Base-by-base conservation (phyloP, 2,113 vertebrate genomes). In the Elaphurus davidianus region DNA sequence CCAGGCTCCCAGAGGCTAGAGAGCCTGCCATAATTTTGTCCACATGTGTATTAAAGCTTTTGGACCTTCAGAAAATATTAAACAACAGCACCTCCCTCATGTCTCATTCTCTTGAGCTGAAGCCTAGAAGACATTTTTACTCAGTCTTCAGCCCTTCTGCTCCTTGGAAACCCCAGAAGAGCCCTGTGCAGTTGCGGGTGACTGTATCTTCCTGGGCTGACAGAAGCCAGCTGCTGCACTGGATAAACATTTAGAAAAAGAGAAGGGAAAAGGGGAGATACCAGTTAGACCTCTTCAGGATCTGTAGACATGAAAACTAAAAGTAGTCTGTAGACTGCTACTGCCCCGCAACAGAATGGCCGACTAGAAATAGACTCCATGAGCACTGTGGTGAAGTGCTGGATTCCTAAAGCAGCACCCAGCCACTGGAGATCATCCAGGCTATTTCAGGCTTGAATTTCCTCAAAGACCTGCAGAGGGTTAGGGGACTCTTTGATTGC, bases 21-120 rank as follows among this genome's bases (percentile, higher is more conserved):
- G 96, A 97, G 91, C 92, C 55, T 87, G 52, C 85, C 91, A 76
- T 89, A 54, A 81, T 87, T 97, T 87, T 94, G 92, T 90, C 85
- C 78, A 84, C 27, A 5, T 94, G 78, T 81, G 90, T 96, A 89
- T 96, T 92, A 95, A 88, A 91, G 81, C 87, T 59, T 82, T 86
- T 94, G 85, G 92, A 91, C 86, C 86, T 94, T 79, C 89, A 90
- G 83, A 36, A 93, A 93, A 86, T 96, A 96, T 95, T 90, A 95
- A 96, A 79, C 78, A 79, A 36, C 52, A 81, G 54, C 45, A 52
- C 74, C 84, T 97, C 84, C 67, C 36, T 97, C 86, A 86, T 71
- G 40, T 43, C 59, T 97, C 7, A 0, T 54, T 92, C 90, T 94
- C 81, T 96, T 91, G 91, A 98, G 90, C 94, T 91, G 88, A 91